Base-by-base conservation (phyloP, 2,113 vertebrate genomes). In the Marcusenius ussheri region DNA sequence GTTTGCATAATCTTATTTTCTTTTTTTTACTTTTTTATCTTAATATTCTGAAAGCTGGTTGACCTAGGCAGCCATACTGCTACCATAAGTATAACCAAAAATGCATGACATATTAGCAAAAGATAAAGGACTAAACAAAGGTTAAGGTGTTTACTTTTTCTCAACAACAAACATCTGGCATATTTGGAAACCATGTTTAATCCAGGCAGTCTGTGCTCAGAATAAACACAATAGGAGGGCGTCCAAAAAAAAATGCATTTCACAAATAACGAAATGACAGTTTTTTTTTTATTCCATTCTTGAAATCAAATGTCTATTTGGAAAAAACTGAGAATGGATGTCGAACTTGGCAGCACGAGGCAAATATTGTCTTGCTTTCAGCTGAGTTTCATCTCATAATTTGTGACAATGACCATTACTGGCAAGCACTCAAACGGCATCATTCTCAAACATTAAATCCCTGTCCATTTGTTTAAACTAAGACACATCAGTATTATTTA, bases 351-450 rank as follows among this genome's bases (percentile, higher is more conserved):
- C 50, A 88, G 87, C 3, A 88, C 1, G 24, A 45, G 35, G 15
- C 58, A 24, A 8, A 53, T 88, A 42, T 58, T 45, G 87, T 58
- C 53, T 42, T 53, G 87, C 87, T 19, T 88, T 88, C 87, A 88
- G 31, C 87, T 17, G 17, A 58, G 87, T 21, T 58, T 58, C 11
- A 21, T 88, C 15, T 42, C 21, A 53, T 87, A 84, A 51, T 31
- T 13, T 87, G 9, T 13, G 13, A 87, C 31, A 58, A 88, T 88
- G 39, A 88, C 31, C 17, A 24, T 24, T 56, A 27, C 87, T 58
- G 53, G 51, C 87, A 58, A 45, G 51, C 87, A 45, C 51, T 88
- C 87, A 62, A 35, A 11, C 42, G 39, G 39, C 87, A 62, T 35
- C 53, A 21, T 74, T 45, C 56, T 49, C 50, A 35, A 5, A 88